phyloP scores from a whole-genome alignment of 1,140 invertebrate genomes.

The Lordiphosa clarofinis region DNA sequence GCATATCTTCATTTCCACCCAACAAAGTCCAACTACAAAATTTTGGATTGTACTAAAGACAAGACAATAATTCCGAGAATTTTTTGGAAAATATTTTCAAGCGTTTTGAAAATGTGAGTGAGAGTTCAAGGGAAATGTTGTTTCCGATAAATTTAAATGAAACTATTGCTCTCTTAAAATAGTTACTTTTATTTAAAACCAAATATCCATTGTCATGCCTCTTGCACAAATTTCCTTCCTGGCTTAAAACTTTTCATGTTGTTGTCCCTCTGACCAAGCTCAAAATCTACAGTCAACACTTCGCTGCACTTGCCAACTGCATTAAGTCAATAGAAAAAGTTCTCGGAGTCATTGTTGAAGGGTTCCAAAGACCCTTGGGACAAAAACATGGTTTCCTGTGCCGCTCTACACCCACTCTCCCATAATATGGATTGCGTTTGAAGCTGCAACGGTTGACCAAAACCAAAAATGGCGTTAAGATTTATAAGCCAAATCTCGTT shows the following conservation, averaged over 20 bases:
- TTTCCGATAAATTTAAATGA: too few species aligned
- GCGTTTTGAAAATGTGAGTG: too few species aligned
- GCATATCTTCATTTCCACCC: slow-evolving; percentile 29
- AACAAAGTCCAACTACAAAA: not conserved
- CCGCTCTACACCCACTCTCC: not conserved
- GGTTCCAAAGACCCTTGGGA: slow-evolving; percentile 20
- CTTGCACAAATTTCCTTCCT: not conserved
- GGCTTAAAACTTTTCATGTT: slow-evolving; percentile 31
- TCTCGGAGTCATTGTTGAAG: slow-evolving; percentile 43
- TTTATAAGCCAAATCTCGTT: slow-evolving; percentile 60
- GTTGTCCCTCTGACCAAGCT: slow-evolving; percentile 7
- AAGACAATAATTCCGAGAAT: not conserved
- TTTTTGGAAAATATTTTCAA: not conserved
- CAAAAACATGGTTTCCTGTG: not conserved
- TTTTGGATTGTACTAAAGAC: slow-evolving; percentile 7
- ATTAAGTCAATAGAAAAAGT: slow-evolving; percentile 72
- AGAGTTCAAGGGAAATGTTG: too few species aligned
- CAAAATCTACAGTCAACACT: slow-evolving; percentile 47
- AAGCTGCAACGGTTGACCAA: slow-evolving; percentile 53
- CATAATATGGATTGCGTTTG: slow-evolving; percentile 45
- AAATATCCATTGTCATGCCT: not conserved
- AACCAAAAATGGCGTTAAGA: slow-evolving; percentile 61
- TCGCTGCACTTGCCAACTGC: slow-evolving; percentile 64
- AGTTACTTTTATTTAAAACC: too few species aligned
- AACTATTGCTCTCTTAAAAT: too few species aligned